These are phyloP conservation scores for Glaucopsyche alexis DNA, from an alignment of 2,888 invertebrate species.

Conservation along the genomic window DNA sequence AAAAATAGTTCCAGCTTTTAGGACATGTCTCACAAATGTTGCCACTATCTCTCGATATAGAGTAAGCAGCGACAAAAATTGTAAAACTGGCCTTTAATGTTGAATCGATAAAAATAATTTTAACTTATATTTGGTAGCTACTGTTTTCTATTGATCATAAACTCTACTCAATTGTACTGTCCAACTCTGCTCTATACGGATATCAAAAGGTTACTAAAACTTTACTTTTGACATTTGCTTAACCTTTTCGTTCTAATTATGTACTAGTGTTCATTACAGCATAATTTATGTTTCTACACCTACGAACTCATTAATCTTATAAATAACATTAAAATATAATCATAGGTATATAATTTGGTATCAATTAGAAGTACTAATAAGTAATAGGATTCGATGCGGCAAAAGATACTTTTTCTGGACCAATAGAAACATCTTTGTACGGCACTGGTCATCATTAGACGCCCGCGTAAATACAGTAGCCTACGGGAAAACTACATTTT, in stretches of 20 bases:
- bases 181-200: neutral
- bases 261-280: conserved; percentile 15
- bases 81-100: no score
- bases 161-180: neutral
- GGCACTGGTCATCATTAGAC: no score
- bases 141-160: no score
- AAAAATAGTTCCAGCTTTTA: no score
- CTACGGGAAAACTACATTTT: no score
- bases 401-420: neutral
- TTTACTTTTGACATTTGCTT: conserved; percentile 16
- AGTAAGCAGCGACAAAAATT: no score
- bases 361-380: neutral
- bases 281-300: conserved; percentile 22
- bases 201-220: conserved; percentile 8
- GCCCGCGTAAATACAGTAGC: no score
- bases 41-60: no score
- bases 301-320: conserved; percentile 7
- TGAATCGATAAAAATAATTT: no score
- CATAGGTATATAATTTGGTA: neutral
- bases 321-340: conserved; percentile 17
- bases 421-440: neutral
- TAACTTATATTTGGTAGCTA: no score
- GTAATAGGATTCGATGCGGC: neutral
- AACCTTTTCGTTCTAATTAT: conserved; percentile 27
- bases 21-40: no score